Evolutionary conservation across 92 coral and sea anemone species (phyloP), one percentile per base, ranked within the genome.

Genomic region (Palythoa caribaeorum): DNA sequence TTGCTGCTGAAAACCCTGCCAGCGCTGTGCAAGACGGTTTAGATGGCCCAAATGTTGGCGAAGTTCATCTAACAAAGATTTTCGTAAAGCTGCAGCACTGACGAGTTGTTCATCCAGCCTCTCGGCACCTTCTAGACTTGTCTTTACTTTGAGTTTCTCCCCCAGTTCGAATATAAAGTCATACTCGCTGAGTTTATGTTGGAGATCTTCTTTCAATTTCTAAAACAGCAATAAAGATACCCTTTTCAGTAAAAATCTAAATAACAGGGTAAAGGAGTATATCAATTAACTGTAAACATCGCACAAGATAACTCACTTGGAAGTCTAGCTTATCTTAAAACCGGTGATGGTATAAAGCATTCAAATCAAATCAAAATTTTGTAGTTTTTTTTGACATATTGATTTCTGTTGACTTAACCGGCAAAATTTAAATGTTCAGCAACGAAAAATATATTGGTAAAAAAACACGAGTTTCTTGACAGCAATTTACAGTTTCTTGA

Each of bases 31-130:
- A 60, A 88, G 75, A 50, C 84, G 87, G 80, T 94, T 86, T 10
- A 97, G 78, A 76, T 90, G 92, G n/a, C 94, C 96, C 39, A 93
- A 83, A 81, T 92, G 93, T 71, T 88, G 78, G 7, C 91, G 90
- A 48, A 97, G 90, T 87, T 97, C 99, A 83, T 97, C 99, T 52
- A 92, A 71, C 51, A 97, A 92, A 3, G 95, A 97, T 48, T 92
- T 94, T 66, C 92, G 83, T 38, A 97, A 74, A 47, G 97, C 95
- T 0, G 96, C 90, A 13, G 92, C 90, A 76, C 94, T 89, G 55
- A 84, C 85, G 10, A 97, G 87, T 78, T 95, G 96, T 60, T 93
- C 96, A 80, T 95, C 99, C 15, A 97, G 76, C 54, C 93, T 90
- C 47, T 91, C 92, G 36, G 90, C 94, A 38, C 98, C 96, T 57